Conservation (phyloP, 2,797 vertebrate genomes). For the Muraenolepis orangiensis region DNA sequence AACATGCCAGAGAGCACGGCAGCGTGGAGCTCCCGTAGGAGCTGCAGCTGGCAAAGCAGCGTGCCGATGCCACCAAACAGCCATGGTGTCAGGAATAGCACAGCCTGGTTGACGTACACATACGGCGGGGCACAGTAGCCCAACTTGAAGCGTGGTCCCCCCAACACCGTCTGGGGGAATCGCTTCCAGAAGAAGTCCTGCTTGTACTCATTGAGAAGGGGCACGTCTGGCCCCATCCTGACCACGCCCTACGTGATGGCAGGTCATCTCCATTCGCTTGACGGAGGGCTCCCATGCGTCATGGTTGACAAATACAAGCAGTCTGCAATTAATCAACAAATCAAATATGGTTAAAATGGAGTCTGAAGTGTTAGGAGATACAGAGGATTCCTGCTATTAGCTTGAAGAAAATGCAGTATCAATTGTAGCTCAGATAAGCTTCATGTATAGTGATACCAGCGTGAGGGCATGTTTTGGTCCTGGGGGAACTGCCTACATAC, state of each 20-base stretch:
- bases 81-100: slow-evolving; percentile 94
- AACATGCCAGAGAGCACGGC: slow-evolving; percentile 84
- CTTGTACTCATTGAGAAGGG: slow-evolving; percentile 97
- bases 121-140: slow-evolving; percentile 93
- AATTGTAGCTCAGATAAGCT: background rate
- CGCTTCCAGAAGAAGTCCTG: slow-evolving; percentile 99
- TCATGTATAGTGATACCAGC: background rate
- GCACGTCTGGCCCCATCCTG: slow-evolving; percentile 98
- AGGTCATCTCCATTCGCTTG: slow-evolving; percentile 72
- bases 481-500: background rate
- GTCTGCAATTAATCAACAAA: slow-evolving; percentile 40
- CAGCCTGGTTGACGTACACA: slow-evolving; percentile 88
- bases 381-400: background rate
- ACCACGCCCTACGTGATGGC: slow-evolving; percentile 62
- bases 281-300: slow-evolving; percentile 57
- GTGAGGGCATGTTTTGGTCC: background rate
- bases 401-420: background rate
- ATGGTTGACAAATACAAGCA: slow-evolving; percentile 9
- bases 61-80: slow-evolving; percentile 88
- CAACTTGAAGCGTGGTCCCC: slow-evolving; percentile 89
- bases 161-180: slow-evolving; percentile 93
- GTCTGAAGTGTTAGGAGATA: background rate
- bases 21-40: slow-evolving; percentile 80
- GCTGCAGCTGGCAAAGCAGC: slow-evolving; percentile 82
- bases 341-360: background rate